These are phyloP conservation scores for Zaprionus africanus DNA, from an alignment of 1,140 invertebrate genomes.

Conservation along the genomic window DNA sequence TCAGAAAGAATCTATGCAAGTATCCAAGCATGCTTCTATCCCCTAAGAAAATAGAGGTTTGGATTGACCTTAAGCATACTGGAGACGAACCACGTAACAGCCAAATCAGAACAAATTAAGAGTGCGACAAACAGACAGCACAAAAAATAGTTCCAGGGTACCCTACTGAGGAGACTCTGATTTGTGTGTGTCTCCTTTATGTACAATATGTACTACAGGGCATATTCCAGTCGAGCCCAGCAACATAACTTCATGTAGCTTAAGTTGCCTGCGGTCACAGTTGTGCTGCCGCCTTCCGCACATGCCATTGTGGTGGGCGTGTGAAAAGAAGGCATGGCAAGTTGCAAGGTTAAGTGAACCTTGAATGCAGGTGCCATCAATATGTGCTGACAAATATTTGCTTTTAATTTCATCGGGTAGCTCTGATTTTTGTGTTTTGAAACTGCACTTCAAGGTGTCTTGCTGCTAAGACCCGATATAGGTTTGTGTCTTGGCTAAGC, in stretches of 20 bases:
- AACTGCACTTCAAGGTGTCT: neutral
- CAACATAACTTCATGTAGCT: neutral
- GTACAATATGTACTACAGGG: neutral
- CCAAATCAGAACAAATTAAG: too few species aligned
- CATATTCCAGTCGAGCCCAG: neutral
- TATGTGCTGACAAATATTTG: neutral
- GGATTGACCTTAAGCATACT: too few species aligned
- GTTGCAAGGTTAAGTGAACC: neutral
- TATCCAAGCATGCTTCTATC: too few species aligned
- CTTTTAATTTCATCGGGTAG: neutral
- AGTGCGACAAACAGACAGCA: too few species aligned
- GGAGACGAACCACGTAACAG: too few species aligned
- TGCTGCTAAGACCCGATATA: neutral
- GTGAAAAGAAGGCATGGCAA: neutral
- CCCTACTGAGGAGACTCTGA: too few species aligned
- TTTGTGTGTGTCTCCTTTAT: neutral
- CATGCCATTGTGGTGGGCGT: neutral
- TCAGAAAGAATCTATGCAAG: too few species aligned
- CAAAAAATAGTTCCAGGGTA: neutral
- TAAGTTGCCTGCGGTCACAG: neutral
- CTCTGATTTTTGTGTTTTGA: neutral
- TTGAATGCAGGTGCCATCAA: constrained; percentile 2
- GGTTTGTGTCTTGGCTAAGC: constrained; percentile 24
- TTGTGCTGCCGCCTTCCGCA: neutral
- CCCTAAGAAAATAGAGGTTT: too few species aligned